Evolutionary conservation across 2,113 vertebrate genomes (phyloP).

Genomic region (Lophura nycthemera): DNA sequence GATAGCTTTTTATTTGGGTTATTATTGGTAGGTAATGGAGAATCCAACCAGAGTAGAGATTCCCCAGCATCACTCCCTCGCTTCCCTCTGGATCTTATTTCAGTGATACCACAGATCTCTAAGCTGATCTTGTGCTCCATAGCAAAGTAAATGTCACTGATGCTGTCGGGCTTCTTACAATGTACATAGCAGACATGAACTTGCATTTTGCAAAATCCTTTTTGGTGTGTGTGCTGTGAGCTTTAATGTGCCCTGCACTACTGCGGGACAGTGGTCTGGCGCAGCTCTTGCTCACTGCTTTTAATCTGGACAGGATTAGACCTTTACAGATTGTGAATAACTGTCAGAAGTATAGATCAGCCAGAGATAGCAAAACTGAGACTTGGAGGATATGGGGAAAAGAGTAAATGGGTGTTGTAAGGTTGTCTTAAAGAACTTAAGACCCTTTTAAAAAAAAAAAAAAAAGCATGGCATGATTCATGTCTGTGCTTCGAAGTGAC

Average conservation of each 20-base stretch:
- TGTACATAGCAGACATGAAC: not conserved
- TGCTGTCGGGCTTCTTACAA: not conserved
- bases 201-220: not conserved
- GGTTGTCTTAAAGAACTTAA: not conserved
- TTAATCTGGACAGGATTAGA: not conserved
- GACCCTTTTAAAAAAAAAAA: not conserved
- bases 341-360: not conserved
- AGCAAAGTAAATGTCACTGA: not conserved
- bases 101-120: not conserved
- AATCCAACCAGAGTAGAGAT: not conserved
- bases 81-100: not conserved
- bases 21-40: not conserved
- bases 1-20: not conserved
- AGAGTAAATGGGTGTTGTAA: not conserved
- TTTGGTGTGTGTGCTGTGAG: not conserved
- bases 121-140: not conserved
- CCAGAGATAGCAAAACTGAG: not conserved
- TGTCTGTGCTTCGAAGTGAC: not conserved
- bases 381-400: not conserved
- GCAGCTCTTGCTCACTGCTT: not conserved
- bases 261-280: not conserved
- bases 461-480: not conserved
- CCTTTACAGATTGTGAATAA: not conserved
- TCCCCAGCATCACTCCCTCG: not conserved
- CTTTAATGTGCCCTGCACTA: not conserved